phyloP scores from a whole-genome alignment of 2,113 vertebrate genomes.

The Tragelaphus imberbis region DNA sequence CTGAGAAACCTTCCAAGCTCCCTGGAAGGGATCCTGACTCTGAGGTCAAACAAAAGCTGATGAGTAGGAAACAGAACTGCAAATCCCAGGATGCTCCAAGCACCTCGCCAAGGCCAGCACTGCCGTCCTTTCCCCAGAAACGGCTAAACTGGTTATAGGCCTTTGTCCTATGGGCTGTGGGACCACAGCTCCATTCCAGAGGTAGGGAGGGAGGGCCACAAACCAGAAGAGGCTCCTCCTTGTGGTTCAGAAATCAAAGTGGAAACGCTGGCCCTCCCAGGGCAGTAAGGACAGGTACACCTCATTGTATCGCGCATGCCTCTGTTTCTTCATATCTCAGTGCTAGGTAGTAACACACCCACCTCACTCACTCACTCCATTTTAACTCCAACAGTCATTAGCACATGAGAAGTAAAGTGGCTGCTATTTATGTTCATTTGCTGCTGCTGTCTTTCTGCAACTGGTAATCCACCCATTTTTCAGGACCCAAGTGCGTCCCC shows the following conservation, averaged over 20 bases:
- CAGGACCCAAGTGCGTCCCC: background rate
- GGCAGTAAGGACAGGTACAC: background rate
- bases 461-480: background rate
- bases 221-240: background rate
- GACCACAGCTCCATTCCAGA: background rate
- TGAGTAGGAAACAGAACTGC: background rate
- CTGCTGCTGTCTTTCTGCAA: background rate
- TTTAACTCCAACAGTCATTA: background rate
- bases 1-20: background rate
- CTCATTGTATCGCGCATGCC: background rate
- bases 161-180: background rate
- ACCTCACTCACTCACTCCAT: background rate
- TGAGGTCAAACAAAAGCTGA: background rate
- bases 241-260: background rate
- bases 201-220: background rate
- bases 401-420: background rate
- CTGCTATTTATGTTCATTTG: rapidly evolving
- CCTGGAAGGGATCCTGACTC: background rate
- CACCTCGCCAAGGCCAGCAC: rapidly evolving
- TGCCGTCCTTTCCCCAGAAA: too few species aligned
- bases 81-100: background rate
- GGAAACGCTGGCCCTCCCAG: background rate
- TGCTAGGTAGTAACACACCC: rapidly evolving
- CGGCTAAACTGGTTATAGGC: rapidly evolving
- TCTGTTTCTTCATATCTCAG: background rate